A percentile compares a stretch with the other conserved stretches of the same genome.
phyloP scores from a whole-genome alignment of 2,113 vertebrate species.

The Marmota monax region DNA sequence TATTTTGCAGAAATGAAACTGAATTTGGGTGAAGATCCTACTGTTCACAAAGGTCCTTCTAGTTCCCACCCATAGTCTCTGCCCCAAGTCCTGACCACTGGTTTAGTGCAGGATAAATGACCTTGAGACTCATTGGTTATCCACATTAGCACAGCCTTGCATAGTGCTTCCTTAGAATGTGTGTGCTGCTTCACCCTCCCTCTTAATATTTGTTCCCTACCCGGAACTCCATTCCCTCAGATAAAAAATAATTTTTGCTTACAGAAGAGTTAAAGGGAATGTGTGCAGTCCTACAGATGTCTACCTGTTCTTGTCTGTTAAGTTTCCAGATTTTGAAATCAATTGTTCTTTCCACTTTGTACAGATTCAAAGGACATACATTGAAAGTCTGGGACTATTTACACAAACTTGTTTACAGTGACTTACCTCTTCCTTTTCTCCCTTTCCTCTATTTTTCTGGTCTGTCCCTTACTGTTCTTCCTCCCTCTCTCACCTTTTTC shows the following conservation, averaged over 20 bases:
- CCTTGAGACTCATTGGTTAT: background rate
- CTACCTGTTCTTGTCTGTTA: background rate
- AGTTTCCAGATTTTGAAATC: background rate
- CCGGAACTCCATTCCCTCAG: background rate
- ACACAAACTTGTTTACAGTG: too few relatives aligned
- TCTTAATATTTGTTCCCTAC: background rate
- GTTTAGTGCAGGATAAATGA: background rate
- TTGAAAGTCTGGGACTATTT: background rate
- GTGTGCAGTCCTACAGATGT: background rate
- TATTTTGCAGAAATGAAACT: slow-evolving; percentile 31
- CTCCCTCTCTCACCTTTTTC: background rate
- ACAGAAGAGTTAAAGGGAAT: slow-evolving; percentile 29
- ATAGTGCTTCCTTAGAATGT: background rate
- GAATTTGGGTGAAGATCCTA: background rate
- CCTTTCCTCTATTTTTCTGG: background rate
- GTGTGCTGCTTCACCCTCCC: background rate
- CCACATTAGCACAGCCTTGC: background rate
- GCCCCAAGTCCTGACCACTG: background rate
- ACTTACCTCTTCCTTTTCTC: background rate
- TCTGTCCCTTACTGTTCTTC: background rate
- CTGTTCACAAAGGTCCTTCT: background rate
- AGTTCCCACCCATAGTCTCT: background rate
- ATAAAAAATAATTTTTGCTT: background rate
- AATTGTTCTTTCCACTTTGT: background rate
- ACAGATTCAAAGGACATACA: background rate